A percentile compares a stretch with the other conserved stretches of the same genome.
These are phyloP conservation scores for Passer domesticus DNA, from an alignment of 2,113 vertebrate species.

Conservation along the genomic window DNA sequence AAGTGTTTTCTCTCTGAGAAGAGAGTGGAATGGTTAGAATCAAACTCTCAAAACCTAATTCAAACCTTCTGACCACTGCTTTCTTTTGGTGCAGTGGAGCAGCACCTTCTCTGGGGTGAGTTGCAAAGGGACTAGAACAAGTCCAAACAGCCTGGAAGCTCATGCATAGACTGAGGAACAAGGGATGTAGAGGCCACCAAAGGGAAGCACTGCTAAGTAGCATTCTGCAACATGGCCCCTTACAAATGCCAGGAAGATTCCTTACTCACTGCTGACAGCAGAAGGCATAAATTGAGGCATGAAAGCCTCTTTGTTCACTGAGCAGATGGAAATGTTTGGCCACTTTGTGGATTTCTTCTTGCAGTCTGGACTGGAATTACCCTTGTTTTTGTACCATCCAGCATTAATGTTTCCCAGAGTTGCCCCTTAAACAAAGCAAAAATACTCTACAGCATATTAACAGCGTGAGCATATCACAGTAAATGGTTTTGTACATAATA, in stretches of 20 bases:
- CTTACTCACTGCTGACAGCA: not conserved
- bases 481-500: slow-evolving; percentile 31
- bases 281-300: not conserved
- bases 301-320: not conserved
- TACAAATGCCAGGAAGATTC: not conserved
- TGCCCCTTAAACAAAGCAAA: slow-evolving; percentile 31
- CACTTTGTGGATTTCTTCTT: slow-evolving; percentile 17
- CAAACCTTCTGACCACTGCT: not conserved
- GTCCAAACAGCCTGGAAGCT: not conserved
- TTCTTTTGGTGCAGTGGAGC: not conserved
- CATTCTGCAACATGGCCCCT: not conserved
- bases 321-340: slow-evolving; percentile 66
- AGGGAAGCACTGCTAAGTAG: not conserved
- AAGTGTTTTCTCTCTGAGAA: not conserved
- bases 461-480: not conserved
- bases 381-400: slow-evolving; percentile 23
- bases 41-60: not conserved
- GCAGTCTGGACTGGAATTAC: slow-evolving; percentile 23
- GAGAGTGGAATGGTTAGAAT: not conserved
- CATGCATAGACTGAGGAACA: not conserved
- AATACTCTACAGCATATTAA: slow-evolving; percentile 18
- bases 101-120: not conserved
- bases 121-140: not conserved
- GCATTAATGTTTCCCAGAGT: slow-evolving; percentile 40
- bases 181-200: not conserved